Evolutionary conservation across 2,888 invertebrate species (phyloP), one percentile per base, ranked within the genome.

Genomic region (Archips crataeganus): DNA sequence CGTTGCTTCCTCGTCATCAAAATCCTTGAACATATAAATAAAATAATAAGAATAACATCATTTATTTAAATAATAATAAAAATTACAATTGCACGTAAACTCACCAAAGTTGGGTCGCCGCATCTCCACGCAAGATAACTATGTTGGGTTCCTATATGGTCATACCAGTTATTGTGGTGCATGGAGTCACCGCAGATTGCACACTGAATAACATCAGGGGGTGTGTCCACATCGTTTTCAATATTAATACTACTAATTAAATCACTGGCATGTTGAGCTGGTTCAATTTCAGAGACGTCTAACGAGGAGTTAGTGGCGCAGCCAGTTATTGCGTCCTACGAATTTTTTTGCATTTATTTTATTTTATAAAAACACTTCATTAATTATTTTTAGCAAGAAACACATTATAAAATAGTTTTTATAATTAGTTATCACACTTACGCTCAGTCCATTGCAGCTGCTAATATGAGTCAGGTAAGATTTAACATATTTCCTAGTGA

Each of bases 111-210:
- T 5, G 72, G 73, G 39, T 82, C 79, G 15, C 79, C 83, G 15
- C 78, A 76, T 70, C 78, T 82, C 86, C 85, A 87, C 6, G 87
- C 84, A 15, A 86, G 75, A 75, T 88, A 86, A 70, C 83, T 78
- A 69, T 88, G 88, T 47, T 80, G 68, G 60, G 76, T 77, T 23
- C 77, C 78, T 54, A 84, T 85, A 70, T 88, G 88, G 34, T 82
- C 79, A 9, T 79, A 64, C 88, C 88, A 88, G n/a, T 73, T 57
- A 1, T 51, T 23, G 1, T 60, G 34, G 47, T 54, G 57, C 45
- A 80, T 67, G 10, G 64, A 65, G 51, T 76, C 74, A 23, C 47
- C 36, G 39, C 85, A 84, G n/a, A 80, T 78, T 15, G 76, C 81
- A 74, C 84, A 83, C 59, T 72, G 74, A 45, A 81, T 69, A 32